phyloP scores from a whole-genome alignment of 2,797 vertebrate species.

The Lacerta agilis region DNA sequence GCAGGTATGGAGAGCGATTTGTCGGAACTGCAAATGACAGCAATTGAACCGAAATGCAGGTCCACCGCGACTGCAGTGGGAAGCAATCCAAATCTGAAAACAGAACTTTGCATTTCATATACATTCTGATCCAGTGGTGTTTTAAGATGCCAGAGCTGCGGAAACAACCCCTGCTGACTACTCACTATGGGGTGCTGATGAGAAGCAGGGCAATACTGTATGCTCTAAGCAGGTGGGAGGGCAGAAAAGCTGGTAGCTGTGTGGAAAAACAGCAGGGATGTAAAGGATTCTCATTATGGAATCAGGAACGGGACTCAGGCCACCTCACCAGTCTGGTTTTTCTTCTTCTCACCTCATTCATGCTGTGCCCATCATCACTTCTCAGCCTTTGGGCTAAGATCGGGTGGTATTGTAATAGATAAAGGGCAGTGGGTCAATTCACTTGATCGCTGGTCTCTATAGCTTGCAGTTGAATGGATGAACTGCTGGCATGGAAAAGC shows the following conservation, averaged over 20 bases:
- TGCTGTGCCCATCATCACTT: too few species aligned
- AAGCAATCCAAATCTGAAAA: neutral
- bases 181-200: neutral
- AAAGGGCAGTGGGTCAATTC: neutral
- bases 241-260: neutral
- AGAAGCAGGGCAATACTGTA: neutral
- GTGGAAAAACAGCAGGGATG: neutral
- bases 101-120: neutral
- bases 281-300: neutral
- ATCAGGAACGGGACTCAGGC: neutral
- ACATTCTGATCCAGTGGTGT: neutral
- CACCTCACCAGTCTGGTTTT: neutral
- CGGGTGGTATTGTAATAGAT: too few species aligned
- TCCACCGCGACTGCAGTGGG: neutral
- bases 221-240: neutral
- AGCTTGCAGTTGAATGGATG: neutral
- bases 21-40: neutral
- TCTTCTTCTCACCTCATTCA: neutral
- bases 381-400: too few species aligned
- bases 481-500: neutral
- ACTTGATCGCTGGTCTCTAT: neutral
- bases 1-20: neutral
- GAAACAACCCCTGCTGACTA: neutral
- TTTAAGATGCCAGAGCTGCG: neutral
- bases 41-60: neutral